phyloP scores from a whole-genome alignment of 2,888 invertebrate species.

The Eupeodes latifasciatus region DNA sequence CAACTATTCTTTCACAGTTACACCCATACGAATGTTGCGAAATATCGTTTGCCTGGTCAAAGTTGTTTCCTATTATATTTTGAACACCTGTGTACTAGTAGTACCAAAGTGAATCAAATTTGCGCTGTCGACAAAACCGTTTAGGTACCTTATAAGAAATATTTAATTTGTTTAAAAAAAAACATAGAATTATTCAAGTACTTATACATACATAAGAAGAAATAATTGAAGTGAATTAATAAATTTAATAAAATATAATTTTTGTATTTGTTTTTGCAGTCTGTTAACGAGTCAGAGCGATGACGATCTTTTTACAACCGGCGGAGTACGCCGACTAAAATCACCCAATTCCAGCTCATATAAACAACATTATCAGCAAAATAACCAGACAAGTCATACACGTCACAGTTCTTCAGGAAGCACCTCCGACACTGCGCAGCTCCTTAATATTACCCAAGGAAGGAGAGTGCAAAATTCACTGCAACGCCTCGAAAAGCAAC shows the following conservation, averaged over 20 bases:
- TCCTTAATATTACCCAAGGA: conserved; percentile 90
- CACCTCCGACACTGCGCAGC: conserved; percentile 84
- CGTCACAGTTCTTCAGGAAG: conserved; percentile 85
- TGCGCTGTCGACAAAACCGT: too few species aligned
- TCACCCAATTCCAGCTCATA: conserved; percentile 81
- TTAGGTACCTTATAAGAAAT: too few species aligned
- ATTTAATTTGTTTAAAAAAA: too few species aligned
- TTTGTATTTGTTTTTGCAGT: conserved; percentile 75
- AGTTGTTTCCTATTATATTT: too few species aligned
- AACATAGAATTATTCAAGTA: too few species aligned
- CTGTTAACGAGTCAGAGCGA: conserved; percentile 82
- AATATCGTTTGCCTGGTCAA: too few species aligned
- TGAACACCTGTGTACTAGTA: too few species aligned
- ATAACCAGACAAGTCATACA: conserved; percentile 80
- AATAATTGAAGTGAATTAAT: not conserved
- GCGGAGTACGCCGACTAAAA: conserved; percentile 80
- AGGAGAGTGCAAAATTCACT: conserved; percentile 91
- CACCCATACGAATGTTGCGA: too few species aligned
- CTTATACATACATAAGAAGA: too few species aligned
- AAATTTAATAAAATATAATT: not conserved
- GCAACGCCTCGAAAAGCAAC: conserved; percentile 92
- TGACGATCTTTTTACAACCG: conserved; percentile 81
- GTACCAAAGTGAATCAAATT: too few species aligned
- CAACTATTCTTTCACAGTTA: too few species aligned
- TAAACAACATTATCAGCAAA: conserved; percentile 80